phyloP scores from a whole-genome alignment of 2,113 vertebrate genomes.

The Neomonachus schauinslandi region DNA sequence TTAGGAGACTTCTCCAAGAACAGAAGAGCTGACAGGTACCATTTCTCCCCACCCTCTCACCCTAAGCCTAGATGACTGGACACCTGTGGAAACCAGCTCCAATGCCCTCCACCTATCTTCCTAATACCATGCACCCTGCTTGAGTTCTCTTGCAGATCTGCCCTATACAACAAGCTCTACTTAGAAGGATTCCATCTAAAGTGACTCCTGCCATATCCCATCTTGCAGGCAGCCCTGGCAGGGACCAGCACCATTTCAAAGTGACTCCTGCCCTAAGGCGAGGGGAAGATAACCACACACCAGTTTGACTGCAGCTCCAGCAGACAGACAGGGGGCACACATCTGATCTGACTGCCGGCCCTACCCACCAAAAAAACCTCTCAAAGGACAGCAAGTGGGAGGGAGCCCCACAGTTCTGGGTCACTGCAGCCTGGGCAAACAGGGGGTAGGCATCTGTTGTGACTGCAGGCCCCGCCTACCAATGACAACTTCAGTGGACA shows the following conservation, averaged over 20 bases:
- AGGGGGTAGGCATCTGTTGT: neutral
- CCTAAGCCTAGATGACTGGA: neutral
- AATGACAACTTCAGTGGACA: neutral
- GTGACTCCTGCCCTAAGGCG: neutral
- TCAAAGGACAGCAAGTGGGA: neutral
- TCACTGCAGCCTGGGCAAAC: neutral
- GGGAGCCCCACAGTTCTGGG: neutral
- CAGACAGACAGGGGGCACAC: neutral
- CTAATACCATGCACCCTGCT: neutral
- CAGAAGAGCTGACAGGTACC: neutral
- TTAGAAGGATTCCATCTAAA: neutral
- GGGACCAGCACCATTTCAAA: neutral
- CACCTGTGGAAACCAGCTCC: neutral
- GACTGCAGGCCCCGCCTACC: neutral
- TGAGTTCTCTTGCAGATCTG: neutral
- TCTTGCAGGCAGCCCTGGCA: neutral
- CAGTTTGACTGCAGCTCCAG: neutral
- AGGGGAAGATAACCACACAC: neutral
- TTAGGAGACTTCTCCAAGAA: neutral
- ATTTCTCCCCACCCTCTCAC: neutral
- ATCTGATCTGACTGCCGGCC: neutral
- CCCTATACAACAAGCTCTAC: neutral
- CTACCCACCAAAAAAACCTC: too few species aligned
- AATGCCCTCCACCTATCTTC: neutral
- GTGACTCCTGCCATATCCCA: neutral